Conservation (phyloP, 2,888 invertebrate genomes). For the Bellardia pandia region DNA sequence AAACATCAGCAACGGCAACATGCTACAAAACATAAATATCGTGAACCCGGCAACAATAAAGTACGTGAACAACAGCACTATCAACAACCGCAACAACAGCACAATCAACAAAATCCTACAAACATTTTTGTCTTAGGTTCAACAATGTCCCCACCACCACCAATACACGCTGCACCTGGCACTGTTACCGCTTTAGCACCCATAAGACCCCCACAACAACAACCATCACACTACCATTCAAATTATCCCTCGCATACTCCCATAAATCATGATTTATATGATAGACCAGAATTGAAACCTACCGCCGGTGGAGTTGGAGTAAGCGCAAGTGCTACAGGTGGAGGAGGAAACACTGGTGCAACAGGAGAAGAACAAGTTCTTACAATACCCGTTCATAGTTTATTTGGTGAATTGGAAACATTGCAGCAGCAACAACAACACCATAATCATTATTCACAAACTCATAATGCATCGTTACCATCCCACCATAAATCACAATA, state of each 20-base stretch:
- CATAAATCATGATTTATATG: conserved; percentile 76
- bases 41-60: conserved; percentile 56
- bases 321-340: background rate
- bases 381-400: conserved; percentile 79
- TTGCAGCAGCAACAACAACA: conserved; percentile 70
- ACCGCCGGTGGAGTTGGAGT: conserved; percentile 26
- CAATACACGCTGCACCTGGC: conserved; percentile 57
- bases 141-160: conserved; percentile 74
- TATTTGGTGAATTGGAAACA: conserved; percentile 77
- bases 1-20: conserved; percentile 74
- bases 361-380: conserved; percentile 77
- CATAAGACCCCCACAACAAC: conserved; percentile 43
- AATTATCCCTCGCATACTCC: conserved; percentile 78
- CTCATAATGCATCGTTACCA: conserved; percentile 37
- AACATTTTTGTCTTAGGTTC: conserved; percentile 75
- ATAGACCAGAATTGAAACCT: conserved; percentile 74
- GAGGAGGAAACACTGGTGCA: background rate
- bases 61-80: conserved; percentile 51
- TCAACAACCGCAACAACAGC: conserved; percentile 66
- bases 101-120: conserved; percentile 57
- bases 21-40: conserved; percentile 59
- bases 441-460: conserved; percentile 62
- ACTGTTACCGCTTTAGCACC: conserved; percentile 51
- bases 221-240: conserved; percentile 54
- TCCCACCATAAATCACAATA: conserved; percentile 58